Base-by-base conservation (phyloP, 2,888 invertebrate species). In the Gari tellinella region DNA sequence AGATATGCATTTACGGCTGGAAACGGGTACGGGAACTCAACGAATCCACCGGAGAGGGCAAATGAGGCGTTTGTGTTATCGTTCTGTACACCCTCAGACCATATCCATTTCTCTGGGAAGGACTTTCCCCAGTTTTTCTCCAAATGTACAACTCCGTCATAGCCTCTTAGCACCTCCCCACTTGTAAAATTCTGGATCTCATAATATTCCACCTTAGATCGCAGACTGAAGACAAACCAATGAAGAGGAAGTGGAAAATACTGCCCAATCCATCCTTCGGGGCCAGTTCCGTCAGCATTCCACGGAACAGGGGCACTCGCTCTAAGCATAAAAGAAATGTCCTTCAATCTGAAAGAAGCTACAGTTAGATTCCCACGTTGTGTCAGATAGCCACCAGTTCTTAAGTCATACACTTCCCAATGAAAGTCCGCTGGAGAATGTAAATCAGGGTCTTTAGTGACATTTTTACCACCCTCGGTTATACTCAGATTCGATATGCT, bases 91-190 rank as follows among this genome's bases (percentile, higher is more conserved):
- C 86, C 88, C 55, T 88, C 79, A 1, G 83, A 66, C 88, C 87
- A 88, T 5, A 88, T 77, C 88, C 88, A 88, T 7, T 78, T 78
- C n/a, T 73, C 55, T 0, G 87, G 87, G 63, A 88, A 88, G 2
- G 87, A 84, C n/a, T 78, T 57, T 0, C 87, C 87, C 88, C 87
- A 88, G 72, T 88, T 88, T 66, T 87, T 88, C 75, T 88, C 87
- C 70, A 86, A 65, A 62, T 88, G 87, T 7, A 81, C 84, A 8
- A 69, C 63, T 10, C 83, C 85, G 43, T 67, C 60, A 0, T 48
- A 48, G 2, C 74, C 80, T 8, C 23, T 17, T 1, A 53, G 37
- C 0, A 51, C 53, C 21, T 70, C 52, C 3, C 80, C 78, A 3
- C 53, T 77, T 7, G 57, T 67, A 1, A 31, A 31, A 55, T 84